phyloP scores from a whole-genome alignment of 1,140 invertebrate genomes.

The Melipona quadrifasciata region DNA sequence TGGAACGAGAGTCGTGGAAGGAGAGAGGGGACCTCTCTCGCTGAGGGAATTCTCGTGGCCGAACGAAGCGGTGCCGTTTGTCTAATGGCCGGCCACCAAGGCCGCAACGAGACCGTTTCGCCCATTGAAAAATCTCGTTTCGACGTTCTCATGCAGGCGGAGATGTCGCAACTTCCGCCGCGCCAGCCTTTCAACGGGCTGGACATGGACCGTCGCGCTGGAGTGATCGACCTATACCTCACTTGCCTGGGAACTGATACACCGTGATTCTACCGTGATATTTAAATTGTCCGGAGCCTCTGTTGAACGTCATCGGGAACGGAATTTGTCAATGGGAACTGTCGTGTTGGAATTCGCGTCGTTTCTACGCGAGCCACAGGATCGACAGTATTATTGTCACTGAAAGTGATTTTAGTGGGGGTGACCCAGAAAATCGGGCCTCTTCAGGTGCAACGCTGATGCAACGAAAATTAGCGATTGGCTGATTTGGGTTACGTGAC shows the following conservation, averaged over 20 bases:
- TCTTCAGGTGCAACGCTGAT: too few relatives aligned
- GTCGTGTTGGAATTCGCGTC: neutral
- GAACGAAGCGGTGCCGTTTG: slow-evolving; percentile 26
- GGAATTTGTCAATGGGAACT: neutral
- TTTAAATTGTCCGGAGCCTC: neutral
- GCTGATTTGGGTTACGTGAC: too few relatives aligned
- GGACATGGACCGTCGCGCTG: neutral
- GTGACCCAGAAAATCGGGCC: too few relatives aligned
- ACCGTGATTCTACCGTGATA: neutral
- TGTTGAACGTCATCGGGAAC: neutral
- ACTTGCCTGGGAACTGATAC: neutral
- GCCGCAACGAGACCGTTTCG: neutral
- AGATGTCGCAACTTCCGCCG: slow-evolving; percentile 13
- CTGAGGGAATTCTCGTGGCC: slow-evolving; percentile 13
- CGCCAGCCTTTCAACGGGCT: neutral
- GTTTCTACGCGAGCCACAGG: neutral
- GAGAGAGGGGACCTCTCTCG: neutral
- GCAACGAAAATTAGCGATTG: too few relatives aligned
- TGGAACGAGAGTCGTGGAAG: slow-evolving; percentile 21
- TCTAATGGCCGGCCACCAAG: slow-evolving; percentile 18
- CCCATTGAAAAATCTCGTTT: slow-evolving; percentile 12
- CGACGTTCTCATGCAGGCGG: neutral
- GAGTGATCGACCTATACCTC: neutral
- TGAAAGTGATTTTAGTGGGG: too few relatives aligned
- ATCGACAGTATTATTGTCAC: too few relatives aligned